Evolutionary conservation across 2,888 invertebrate species (phyloP), one percentile per base, ranked within the genome.

Genomic region (Abrostola tripartita): DNA sequence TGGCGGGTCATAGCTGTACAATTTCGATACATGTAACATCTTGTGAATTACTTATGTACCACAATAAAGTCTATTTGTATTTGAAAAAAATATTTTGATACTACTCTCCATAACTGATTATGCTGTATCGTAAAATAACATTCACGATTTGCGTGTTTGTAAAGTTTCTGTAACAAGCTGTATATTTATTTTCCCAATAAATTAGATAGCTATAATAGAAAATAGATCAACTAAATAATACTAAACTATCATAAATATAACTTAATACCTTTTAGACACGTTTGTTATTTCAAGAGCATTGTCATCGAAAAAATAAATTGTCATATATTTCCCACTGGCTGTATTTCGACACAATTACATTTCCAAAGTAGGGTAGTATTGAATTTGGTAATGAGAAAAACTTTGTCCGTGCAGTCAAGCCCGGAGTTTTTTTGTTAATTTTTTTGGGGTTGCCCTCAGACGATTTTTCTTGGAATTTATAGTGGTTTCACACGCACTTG

Each of bases 401-500:
- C 61, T 81, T 81, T 65, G 68, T 52, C 67, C 58, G 56, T 56
- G 52, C 35, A 36, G 49, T 59, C 60, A 70, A 68, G 61, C 52
- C 52, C 40, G 52, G 14, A 54, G 59, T 55, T 68, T 71, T 65
- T 76, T 70, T 81, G 79, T 85, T 82, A 86, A 78, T 81, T 80
- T 71, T 78, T 73, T 64, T 67, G 62, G 61, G 66, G 71, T 68
- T 64, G 76, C 78, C 81, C 81, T 67, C 76, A 73, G 72, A 81
- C 82, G 76, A 76, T 85, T 87, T 87, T 84, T 75, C 71, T 73
- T 69, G 51, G 69, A 88, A 90, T 92, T 93, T 93, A 93, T 92
- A 79, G 88, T 76, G 58, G 77, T 55, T 73, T 73, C 81, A 86
- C 93, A 93, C 92, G 93, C 93, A 91, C 84, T 76, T 79, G 92